These are phyloP conservation scores for Dufourea novaeangliae DNA, from an alignment of 1,140 invertebrate genomes.

Conservation along the genomic window DNA sequence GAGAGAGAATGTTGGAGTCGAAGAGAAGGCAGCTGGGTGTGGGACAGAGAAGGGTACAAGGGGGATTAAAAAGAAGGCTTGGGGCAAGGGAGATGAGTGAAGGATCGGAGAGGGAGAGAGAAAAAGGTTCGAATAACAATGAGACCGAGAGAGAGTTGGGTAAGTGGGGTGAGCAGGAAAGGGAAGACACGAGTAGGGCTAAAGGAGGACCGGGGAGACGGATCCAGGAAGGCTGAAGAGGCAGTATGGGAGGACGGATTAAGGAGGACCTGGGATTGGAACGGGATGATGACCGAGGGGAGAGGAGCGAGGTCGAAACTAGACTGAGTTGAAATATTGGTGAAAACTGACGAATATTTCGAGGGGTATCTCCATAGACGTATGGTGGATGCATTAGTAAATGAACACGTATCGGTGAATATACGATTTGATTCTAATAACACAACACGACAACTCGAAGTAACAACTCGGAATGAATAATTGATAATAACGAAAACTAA, in stretches of 20 bases:
- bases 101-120: not conserved
- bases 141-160: not conserved
- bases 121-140: conserved; percentile 14
- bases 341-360: too few species aligned
- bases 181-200: conserved; percentile 5
- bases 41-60: not conserved
- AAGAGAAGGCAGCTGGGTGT: conserved; percentile 42
- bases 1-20: not conserved
- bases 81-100: too few species aligned
- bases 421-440: too few species aligned
- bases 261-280: conserved; percentile 2
- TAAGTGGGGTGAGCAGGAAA: not conserved
- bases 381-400: too few species aligned
- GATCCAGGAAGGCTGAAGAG: not conserved
- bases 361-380: too few species aligned
- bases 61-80: not conserved
- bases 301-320: not conserved
- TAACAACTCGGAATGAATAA: too few species aligned
- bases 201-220: conserved; percentile 24
- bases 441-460: too few species aligned
- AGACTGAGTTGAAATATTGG: not conserved
- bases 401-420: too few species aligned
- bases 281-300: not conserved
- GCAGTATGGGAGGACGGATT: not conserved
- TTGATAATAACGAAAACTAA: too few species aligned